These are phyloP conservation scores for Lordiphosa stackelbergi DNA, from an alignment of 1,140 invertebrate genomes.

Conservation along the genomic window DNA sequence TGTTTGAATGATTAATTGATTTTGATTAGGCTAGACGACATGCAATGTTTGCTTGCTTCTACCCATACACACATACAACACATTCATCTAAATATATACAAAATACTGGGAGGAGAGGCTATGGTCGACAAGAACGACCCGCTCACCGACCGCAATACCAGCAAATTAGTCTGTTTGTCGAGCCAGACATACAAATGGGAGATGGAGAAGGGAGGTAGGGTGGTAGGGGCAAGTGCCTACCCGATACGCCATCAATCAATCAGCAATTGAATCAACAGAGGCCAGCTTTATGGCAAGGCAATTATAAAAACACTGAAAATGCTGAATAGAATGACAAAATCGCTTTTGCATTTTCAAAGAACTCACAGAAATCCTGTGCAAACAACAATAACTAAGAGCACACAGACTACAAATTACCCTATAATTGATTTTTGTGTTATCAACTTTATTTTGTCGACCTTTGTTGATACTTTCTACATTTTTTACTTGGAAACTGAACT, in stretches of 20 bases:
- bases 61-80: not conserved
- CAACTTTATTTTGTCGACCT: no score
- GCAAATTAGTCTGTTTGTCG: no score
- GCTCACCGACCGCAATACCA: not conserved
- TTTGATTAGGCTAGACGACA: slow-evolving; percentile 52
- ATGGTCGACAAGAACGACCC: slow-evolving; percentile 7
- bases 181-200: slow-evolving; percentile 3
- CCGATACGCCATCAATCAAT: slow-evolving; percentile 53
- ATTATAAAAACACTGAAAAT: slow-evolving; percentile 2
- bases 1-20: slow-evolving; percentile 55
- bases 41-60: slow-evolving; percentile 30
- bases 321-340: not conserved
- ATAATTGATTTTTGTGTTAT: no score
- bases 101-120: not conserved
- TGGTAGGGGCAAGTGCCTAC: no score
- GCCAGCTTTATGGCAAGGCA: slow-evolving; percentile 24
- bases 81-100: not conserved
- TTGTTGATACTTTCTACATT: no score
- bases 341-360: not conserved
- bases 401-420: no score
- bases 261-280: slow-evolving; percentile 39
- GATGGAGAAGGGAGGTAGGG: slow-evolving; percentile 5
- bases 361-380: no score
- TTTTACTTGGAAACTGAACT: no score
- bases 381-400: no score